These are phyloP conservation scores for Mungos mungo DNA, from an alignment of 2,113 vertebrate genomes.

Conservation along the genomic window DNA sequence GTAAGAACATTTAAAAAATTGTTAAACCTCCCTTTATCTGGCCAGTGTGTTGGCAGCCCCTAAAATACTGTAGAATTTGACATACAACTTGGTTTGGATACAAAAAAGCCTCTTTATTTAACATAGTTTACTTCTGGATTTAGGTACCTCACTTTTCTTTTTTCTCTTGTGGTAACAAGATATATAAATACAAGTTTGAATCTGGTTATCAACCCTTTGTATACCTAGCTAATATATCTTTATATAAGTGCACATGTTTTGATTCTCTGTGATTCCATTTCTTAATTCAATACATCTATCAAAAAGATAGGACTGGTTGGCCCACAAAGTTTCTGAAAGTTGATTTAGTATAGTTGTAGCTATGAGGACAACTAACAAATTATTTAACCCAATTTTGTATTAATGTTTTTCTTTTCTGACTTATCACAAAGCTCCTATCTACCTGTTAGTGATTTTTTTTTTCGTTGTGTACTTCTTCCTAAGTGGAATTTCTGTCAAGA, in stretches of 20 bases:
- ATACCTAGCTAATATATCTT: neutral
- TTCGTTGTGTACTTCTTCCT: constrained; percentile 31
- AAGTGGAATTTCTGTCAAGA: neutral
- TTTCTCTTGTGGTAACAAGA: neutral
- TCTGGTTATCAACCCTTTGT: neutral
- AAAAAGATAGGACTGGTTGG: neutral
- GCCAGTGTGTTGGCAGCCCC: neutral
- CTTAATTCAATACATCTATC: neutral
- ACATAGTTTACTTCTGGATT: neutral
- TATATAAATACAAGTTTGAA: neutral
- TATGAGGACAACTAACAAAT: neutral
- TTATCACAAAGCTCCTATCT: neutral
- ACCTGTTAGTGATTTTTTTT: neutral
- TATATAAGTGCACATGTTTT: neutral
- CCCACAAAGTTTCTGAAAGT: neutral
- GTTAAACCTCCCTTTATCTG: neutral
- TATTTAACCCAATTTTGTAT: constrained; percentile 12
- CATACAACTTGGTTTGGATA: neutral
- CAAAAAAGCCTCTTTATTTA: neutral
- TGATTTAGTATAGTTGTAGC: neutral
- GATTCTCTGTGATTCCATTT: constrained; percentile 27
- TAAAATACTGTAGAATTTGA: neutral
- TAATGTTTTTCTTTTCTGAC: neutral
- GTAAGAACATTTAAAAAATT: neutral
- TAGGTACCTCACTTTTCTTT: neutral